A percentile compares a stretch with the other conserved stretches of the same genome.
Evolutionary conservation across 2,797 vertebrate genomes (phyloP).

Genomic region (Novumbra hubbsi): DNA sequence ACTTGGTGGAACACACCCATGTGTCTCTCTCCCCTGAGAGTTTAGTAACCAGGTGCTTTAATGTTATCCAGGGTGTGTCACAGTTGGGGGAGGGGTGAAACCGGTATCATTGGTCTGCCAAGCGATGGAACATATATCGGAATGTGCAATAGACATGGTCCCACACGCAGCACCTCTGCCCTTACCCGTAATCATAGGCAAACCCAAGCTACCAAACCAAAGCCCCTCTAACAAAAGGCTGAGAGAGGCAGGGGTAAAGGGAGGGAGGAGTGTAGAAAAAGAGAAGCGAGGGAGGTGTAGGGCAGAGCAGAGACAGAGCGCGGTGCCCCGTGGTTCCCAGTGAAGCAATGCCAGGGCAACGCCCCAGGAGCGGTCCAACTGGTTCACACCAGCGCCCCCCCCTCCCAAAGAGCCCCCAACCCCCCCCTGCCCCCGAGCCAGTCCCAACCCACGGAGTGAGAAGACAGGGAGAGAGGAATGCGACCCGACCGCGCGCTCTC

Average conservation of each 20-base stretch:
- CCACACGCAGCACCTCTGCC: background rate
- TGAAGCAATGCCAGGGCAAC: conserved; percentile 29
- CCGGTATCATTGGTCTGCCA: background rate
- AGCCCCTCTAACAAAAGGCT: background rate
- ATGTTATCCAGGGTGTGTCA: background rate
- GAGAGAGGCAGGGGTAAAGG: background rate
- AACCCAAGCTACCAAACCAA: background rate
- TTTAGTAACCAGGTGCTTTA: background rate
- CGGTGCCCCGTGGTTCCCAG: conserved; percentile 17
- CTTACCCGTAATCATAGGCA: background rate
- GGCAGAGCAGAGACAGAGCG: conserved; percentile 5
- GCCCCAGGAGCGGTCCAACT: conserved; percentile 42
- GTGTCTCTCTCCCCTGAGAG: background rate
- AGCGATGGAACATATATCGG: background rate
- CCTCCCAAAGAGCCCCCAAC: conserved; percentile 18
- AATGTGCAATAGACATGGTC: background rate
- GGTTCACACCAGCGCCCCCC: conserved; percentile 49
- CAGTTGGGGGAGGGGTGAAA: background rate
- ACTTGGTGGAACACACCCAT: conserved; percentile 6
- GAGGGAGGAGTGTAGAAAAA: conserved; percentile 8
- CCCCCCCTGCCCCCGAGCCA: conserved; percentile 46
- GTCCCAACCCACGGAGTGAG: conserved; percentile 67
- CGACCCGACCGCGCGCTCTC: conserved; percentile 63
- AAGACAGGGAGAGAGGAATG: conserved; percentile 67
- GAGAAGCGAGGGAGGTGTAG: conserved; percentile 4